phyloP scores from a whole-genome alignment of 92 coral and sea anemone genomes.

The Bergia sp. region DNA sequence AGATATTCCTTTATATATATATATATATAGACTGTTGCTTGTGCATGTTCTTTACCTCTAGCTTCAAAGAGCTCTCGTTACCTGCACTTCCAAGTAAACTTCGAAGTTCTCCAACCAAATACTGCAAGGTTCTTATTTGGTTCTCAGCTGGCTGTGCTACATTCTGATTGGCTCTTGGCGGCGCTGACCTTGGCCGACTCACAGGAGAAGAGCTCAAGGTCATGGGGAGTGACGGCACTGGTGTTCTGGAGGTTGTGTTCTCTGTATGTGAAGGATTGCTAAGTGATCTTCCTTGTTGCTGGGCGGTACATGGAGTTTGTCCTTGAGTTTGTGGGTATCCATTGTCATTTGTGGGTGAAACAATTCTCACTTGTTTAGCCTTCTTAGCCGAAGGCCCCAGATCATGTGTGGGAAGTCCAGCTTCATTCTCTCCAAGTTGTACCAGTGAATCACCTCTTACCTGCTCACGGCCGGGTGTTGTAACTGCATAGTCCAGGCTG shows the following conservation, averaged over 20 bases:
- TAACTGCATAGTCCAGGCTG: constrained; percentile 72
- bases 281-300: background rate
- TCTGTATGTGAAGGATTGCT: background rate
- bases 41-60: too few relatives aligned
- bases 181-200: constrained; percentile 41
- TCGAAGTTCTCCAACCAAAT: constrained; percentile 84
- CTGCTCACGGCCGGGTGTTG: constrained; percentile 22
- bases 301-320: background rate
- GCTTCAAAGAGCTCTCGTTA: constrained; percentile 24
- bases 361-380: constrained; percentile 75
- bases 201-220: constrained; percentile 14
- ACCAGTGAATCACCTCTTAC: background rate
- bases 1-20: too few relatives aligned
- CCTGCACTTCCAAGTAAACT: constrained; percentile 83
- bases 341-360: constrained; percentile 61
- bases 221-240: background rate
- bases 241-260: background rate
- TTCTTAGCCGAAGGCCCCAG: constrained; percentile 21
- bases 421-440: background rate
- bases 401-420: constrained; percentile 22
- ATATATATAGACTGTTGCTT: too few relatives aligned
- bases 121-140: constrained; percentile 76
- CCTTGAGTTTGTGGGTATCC: constrained; percentile 11
- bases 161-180: constrained; percentile 42
- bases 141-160: constrained; percentile 60